phyloP scores from a whole-genome alignment of 2,888 invertebrate genomes.

The Exephanes ischioxanthus region DNA sequence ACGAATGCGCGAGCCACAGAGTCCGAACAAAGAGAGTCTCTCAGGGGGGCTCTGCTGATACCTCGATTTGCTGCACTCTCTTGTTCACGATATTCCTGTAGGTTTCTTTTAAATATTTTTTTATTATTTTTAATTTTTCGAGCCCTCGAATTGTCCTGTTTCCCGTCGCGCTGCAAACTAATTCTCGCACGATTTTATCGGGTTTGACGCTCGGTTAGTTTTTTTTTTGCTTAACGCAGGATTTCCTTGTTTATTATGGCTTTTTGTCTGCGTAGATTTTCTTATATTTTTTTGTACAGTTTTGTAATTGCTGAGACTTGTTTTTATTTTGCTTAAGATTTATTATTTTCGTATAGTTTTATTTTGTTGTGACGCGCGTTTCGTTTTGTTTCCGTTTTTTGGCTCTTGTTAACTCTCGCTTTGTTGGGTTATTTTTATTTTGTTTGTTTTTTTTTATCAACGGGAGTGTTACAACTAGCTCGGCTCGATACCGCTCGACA shows the following conservation, averaged over 20 bases:
- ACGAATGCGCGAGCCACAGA: conserved; percentile 78
- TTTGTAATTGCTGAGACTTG: neutral
- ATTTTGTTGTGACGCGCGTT: conserved; percentile 2
- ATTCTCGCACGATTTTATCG: conserved; percentile 61
- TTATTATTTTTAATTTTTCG: neutral
- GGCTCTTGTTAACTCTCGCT: conserved; percentile 25
- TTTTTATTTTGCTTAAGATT: neutral
- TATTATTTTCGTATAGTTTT: neutral
- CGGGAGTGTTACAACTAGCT: conserved; percentile 56
- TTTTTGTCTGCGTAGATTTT: conserved; percentile 21
- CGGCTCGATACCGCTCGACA: conserved; percentile 74
- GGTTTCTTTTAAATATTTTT: conserved; percentile 20
- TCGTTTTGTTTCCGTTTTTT: neutral
- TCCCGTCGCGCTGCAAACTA: conserved; percentile 64
- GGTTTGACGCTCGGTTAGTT: conserved; percentile 6
- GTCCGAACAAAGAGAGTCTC: conserved; percentile 78
- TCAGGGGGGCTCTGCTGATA: neutral
- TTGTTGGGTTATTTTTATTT: neutral
- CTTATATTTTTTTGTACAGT: conserved; percentile 14
- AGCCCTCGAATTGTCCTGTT: neutral
- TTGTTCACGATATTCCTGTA: conserved; percentile 23
- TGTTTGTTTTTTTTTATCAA: conserved; percentile 10
- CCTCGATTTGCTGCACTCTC: conserved; percentile 49
- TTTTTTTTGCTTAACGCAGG: neutral
- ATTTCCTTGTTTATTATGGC: conserved; percentile 13